Base-by-base conservation (phyloP, 2,113 vertebrate species). In the Cnemophilus loriae region DNA sequence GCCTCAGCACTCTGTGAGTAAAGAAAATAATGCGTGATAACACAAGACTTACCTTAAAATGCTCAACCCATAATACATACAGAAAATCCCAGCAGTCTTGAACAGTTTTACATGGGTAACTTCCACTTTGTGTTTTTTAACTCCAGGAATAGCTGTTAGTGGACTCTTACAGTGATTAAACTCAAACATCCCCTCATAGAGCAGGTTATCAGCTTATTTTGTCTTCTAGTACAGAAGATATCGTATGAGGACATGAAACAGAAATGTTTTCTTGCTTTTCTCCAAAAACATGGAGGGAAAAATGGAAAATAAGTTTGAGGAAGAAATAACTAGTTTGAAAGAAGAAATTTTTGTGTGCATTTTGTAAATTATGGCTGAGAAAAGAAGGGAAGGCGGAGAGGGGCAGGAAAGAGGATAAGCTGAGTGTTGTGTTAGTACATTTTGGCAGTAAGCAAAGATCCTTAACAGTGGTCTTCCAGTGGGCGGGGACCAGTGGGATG, bases 241-340 rank as follows among this genome's bases (percentile, higher is more conserved):
- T 1, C 47, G 35, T 47, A 12, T 39, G 21, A 52, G 33, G 26
- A 23, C 11, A 7, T 33, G 16, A 64, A 59, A 71, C 11, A 11
- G 55, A 60, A 64, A 28, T 6, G 22, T 47, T 59, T 63, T 27
- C 64, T 55, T 63, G 63, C 20, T 61, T 88, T 88, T 77, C 33
- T 80, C 39, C 42, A 56, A 47, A 96, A 94, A 41, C 49, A 75
- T 82, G 89, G 67, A 64, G 84, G 52, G 60, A 8, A 67, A 69
- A 90, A 26, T 12, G 75, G 77, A 95, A 84, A 93, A 26, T 30
- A 84, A 95, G 91, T 24, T 81, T 92, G 95, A 63, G 94, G 87
- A 95, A 97, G 94, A 95, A 96, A 89, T 87, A 91, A 87, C 65
- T 61, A 81, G 95, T 55, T 77, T 65, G 41, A 67, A 94, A 68